Conservation (phyloP, 2,888 invertebrate species). For the Drosophila sordidula region DNA sequence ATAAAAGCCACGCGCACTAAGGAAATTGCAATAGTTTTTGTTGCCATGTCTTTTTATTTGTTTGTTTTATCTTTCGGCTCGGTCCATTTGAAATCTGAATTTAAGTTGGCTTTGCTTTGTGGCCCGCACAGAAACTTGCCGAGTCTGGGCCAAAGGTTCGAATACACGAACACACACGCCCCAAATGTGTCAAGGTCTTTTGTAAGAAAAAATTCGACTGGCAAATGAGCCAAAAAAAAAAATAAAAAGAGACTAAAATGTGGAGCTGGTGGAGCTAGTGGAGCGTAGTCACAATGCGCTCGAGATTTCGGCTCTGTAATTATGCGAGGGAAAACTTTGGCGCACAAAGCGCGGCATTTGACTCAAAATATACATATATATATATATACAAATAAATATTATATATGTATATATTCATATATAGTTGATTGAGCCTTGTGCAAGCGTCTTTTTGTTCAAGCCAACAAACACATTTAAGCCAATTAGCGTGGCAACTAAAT, state of each 20-base stretch:
- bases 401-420: no score
- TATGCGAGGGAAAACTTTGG: slow-evolving; percentile 63
- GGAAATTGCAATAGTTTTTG: slow-evolving; percentile 56
- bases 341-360: slow-evolving; percentile 68
- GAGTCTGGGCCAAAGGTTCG: slow-evolving; percentile 48
- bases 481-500: slow-evolving; percentile 66
- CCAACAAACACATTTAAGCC: slow-evolving; percentile 58
- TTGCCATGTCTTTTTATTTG: slow-evolving; percentile 13
- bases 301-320: slow-evolving; percentile 49
- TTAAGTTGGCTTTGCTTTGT: slow-evolving; percentile 23
- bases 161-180: slow-evolving; percentile 39
- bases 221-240: slow-evolving; percentile 63
- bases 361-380: slow-evolving; percentile 16
- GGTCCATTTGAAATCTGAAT: slow-evolving; percentile 52
- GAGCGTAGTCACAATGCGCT: slow-evolving; percentile 47
- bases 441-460: slow-evolving; percentile 56
- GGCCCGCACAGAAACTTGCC: slow-evolving; percentile 29
- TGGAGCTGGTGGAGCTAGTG: slow-evolving; percentile 35
- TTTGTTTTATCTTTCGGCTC: slow-evolving; percentile 28
- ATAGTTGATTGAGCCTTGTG: slow-evolving; percentile 65
- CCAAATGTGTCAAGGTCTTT: slow-evolving; percentile 78
- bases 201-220: slow-evolving; percentile 63
- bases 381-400: no score
- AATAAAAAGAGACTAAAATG: slow-evolving; percentile 7
- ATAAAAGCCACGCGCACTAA: slow-evolving; percentile 38